phyloP scores from a whole-genome alignment of 2,113 vertebrate species.

The Alces alces region DNA sequence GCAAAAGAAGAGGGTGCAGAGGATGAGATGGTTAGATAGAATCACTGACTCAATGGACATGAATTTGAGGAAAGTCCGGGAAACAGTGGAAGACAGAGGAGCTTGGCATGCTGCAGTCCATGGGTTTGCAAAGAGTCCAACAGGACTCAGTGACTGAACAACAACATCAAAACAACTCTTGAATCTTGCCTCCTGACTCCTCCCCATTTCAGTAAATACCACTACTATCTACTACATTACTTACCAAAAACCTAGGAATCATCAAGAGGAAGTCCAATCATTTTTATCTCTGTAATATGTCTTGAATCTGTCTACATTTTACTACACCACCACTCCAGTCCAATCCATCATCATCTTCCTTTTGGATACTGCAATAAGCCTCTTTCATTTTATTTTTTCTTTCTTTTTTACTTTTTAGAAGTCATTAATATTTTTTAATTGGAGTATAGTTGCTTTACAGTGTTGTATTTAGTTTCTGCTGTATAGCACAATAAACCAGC shows the following conservation, averaged over 20 bases:
- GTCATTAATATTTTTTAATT: neutral
- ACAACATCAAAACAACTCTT: neutral
- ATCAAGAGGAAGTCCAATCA: neutral
- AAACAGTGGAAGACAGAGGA: neutral
- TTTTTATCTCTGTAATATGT: neutral
- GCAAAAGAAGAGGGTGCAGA: neutral
- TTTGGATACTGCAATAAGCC: neutral
- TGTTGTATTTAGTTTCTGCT: neutral
- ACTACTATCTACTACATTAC: neutral
- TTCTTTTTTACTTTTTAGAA: neutral
- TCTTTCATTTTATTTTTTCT: neutral
- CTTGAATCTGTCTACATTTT: neutral
- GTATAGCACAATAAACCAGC: neutral
- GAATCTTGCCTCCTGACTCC: neutral
- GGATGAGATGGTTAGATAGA: neutral
- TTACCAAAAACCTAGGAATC: neutral
- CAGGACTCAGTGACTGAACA: neutral
- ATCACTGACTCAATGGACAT: neutral
- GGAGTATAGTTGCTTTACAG: neutral
- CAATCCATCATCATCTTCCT: constrained; percentile 1
- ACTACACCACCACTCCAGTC: neutral
- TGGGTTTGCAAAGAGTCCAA: neutral
- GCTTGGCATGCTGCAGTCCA: neutral
- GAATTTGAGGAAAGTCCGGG: neutral
- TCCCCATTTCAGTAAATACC: neutral